These are phyloP conservation scores for Geotrypetes seraphini DNA, from an alignment of 2,797 vertebrate genomes.

Conservation along the genomic window DNA sequence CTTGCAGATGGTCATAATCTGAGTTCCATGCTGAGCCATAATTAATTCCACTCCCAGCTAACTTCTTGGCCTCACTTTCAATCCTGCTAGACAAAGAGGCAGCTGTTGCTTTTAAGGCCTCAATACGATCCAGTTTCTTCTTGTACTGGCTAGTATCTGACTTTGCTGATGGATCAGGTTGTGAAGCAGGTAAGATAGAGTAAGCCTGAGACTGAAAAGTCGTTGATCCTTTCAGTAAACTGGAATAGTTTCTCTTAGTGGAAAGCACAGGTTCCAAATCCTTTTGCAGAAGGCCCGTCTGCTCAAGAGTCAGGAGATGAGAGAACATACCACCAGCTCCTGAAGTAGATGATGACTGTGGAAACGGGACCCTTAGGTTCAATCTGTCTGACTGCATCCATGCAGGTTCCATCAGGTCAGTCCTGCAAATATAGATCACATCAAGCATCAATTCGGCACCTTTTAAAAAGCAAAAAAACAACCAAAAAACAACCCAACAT, in stretches of 20 bases:
- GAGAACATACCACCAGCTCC: constrained; percentile 62
- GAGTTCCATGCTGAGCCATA: constrained; percentile 50
- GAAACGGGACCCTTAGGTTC: constrained; percentile 39
- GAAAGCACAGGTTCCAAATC: constrained; percentile 40
- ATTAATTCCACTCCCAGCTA: constrained; percentile 69
- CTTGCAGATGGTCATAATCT: constrained; percentile 41
- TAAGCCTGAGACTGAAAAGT: constrained; percentile 30
- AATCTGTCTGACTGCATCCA: constrained; percentile 58
- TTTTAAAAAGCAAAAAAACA: neutral
- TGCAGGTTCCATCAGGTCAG: constrained; percentile 53
- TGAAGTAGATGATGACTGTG: constrained; percentile 21
- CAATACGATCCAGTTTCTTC: constrained; percentile 76
- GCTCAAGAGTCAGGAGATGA: constrained; percentile 65
- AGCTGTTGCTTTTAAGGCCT: constrained; percentile 89
- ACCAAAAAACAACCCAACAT: too few species aligned
- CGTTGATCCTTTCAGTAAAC: constrained; percentile 17
- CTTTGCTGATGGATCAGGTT: constrained; percentile 39
- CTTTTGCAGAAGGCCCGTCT: constrained; percentile 44
- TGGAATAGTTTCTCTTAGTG: constrained; percentile 37
- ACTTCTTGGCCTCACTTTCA: constrained; percentile 80
- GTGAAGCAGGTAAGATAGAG: constrained; percentile 27
- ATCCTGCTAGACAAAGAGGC: constrained; percentile 82
- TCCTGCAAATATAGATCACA: constrained; percentile 46
- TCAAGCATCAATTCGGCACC: neutral
- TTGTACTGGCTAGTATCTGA: constrained; percentile 42